Evolutionary conservation across 2,888 invertebrate genomes (phyloP).

Genomic region (Bembecia ichneumoniformis): DNA sequence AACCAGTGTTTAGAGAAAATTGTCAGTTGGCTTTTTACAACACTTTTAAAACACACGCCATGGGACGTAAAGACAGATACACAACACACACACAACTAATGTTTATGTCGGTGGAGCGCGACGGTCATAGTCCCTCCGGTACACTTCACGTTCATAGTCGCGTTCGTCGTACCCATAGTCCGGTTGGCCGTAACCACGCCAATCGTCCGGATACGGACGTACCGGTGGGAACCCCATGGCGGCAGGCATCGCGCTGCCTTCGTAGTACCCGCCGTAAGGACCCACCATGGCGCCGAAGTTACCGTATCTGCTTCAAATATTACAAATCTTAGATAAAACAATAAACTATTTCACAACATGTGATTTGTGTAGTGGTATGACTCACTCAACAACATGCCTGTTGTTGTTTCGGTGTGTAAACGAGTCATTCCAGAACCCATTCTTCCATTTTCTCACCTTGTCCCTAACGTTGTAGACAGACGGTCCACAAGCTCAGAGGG

Average conservation of each 20-base stretch:
- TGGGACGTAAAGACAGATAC: background rate
- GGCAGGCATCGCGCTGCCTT: slow-evolving; percentile 51
- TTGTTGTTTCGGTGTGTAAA: too few relatives aligned
- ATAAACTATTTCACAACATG: background rate
- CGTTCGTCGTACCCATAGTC: slow-evolving; percentile 71
- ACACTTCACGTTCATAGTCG: slow-evolving; percentile 69
- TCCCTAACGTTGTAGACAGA: too few relatives aligned
- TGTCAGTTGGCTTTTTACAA: slow-evolving; percentile 44
- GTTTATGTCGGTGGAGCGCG: slow-evolving; percentile 73
- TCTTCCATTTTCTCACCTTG: too few relatives aligned
- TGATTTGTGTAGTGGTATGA: too few relatives aligned
- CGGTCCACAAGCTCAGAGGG: too few relatives aligned
- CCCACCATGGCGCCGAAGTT: slow-evolving; percentile 64
- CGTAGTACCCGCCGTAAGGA: slow-evolving; percentile 56
- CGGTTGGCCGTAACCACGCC: slow-evolving; percentile 59
- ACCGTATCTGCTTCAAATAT: slow-evolving; percentile 39
- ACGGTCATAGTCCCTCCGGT: slow-evolving; percentile 76
- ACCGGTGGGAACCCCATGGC: slow-evolving; percentile 68
- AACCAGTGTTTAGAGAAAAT: slow-evolving; percentile 44
- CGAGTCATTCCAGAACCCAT: too few relatives aligned
- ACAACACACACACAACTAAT: background rate
- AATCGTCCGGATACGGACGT: slow-evolving; percentile 59
- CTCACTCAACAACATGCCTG: too few relatives aligned
- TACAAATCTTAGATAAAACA: background rate
- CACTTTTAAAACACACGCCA: slow-evolving; percentile 2